These are phyloP conservation scores for Coracopsis vasa DNA, from an alignment of 2,113 vertebrate species.

Conservation along the genomic window DNA sequence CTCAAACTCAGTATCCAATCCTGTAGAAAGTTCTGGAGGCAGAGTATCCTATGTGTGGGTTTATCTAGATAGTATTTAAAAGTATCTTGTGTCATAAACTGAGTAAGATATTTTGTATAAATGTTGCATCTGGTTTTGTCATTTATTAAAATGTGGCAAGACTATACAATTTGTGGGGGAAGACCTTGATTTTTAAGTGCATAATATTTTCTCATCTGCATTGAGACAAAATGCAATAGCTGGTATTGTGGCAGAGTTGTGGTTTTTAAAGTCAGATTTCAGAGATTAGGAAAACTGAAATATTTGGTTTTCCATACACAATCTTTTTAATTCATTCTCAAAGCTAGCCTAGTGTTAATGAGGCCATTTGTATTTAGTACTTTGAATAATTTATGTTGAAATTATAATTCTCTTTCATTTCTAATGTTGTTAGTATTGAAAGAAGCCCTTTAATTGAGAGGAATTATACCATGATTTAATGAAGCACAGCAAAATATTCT, in stretches of 20 bases:
- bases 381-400: slow-evolving; percentile 19
- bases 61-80: not conserved
- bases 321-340: slow-evolving; percentile 2
- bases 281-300: not conserved
- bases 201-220: not conserved
- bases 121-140: not conserved
- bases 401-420: slow-evolving; percentile 15
- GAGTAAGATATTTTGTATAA: not conserved
- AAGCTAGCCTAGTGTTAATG: slow-evolving; percentile 5
- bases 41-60: not conserved
- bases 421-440: not conserved
- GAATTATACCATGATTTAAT: not conserved
- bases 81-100: not conserved
- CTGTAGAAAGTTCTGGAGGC: not conserved
- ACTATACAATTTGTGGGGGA: not conserved
- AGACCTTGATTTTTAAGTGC: not conserved
- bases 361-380: slow-evolving; percentile 6
- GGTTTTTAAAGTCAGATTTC: not conserved
- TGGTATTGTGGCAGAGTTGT: not conserved
- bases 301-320: not conserved
- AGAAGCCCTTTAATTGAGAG: not conserved
- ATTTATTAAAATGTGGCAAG: not conserved
- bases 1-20: not conserved
- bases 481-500: not conserved
- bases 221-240: not conserved